Conservation (phyloP, 2,113 vertebrate species). For the Aldabrachelys gigantea region DNA sequence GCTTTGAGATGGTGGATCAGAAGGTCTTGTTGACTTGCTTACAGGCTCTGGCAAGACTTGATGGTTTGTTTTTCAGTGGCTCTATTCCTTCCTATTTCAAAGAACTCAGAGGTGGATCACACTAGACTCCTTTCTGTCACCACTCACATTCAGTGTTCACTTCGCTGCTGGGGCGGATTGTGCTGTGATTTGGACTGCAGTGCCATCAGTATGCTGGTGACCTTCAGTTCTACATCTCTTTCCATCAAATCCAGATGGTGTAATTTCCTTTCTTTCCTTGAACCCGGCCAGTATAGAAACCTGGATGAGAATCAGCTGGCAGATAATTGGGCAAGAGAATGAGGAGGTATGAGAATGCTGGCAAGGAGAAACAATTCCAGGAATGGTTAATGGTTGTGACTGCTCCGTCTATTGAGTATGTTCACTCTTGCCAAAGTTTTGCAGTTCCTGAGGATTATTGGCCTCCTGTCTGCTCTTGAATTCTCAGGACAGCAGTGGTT, state of each 20-base stretch:
- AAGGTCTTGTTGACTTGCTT: not conserved
- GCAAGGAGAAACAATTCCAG: not conserved
- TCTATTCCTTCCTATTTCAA: conserved; percentile 6
- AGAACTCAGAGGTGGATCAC: not conserved
- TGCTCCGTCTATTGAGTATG: not conserved
- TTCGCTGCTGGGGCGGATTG: not conserved
- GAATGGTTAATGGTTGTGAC: accelerated
- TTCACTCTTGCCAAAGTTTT: not conserved
- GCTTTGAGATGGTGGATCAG: not conserved
- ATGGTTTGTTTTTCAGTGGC: conserved; percentile 29
- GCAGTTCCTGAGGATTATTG: not conserved
- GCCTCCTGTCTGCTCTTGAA: not conserved
- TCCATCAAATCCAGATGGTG: conserved; percentile 32
- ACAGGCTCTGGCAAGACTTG: conserved; percentile 32
- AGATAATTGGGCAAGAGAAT: not conserved
- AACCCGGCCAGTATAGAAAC: not conserved
- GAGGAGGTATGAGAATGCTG: not conserved
- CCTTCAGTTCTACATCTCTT: not conserved
- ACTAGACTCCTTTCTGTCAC: not conserved
- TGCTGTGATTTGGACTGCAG: not conserved
- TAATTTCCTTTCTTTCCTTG: not conserved
- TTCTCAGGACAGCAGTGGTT: not conserved
- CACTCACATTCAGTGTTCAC: not conserved
- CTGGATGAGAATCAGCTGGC: conserved; percentile 29
- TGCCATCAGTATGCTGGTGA: not conserved